Base-by-base conservation (phyloP, 2,797 vertebrate species). In the Gymnothorax reevesii region DNA sequence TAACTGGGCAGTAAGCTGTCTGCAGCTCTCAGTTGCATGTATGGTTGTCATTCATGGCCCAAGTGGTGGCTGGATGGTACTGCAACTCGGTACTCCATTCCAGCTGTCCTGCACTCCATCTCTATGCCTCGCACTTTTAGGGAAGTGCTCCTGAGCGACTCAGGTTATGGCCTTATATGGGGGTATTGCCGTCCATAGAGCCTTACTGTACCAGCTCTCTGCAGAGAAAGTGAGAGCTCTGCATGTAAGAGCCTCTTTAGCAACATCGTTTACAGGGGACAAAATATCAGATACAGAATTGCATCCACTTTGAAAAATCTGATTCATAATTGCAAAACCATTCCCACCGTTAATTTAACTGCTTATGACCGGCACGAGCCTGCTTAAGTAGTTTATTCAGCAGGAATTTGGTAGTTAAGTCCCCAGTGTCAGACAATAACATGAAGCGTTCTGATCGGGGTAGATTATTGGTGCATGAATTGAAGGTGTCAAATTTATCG, bases 91-190 rank as follows among this genome's bases (percentile, higher is more conserved):
- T 57, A 13, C 49, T 52, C 55, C 80, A 55, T 83, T 57, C 80
- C 54, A 57, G 54, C 15, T 15, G 22, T 52, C 10, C 62, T 49
- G 59, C 33, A 17, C 57, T 62, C 20, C 10, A 0, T 69, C 9
- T 54, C 62, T n/a, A 27, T 20, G 57, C 22, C 10, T 25, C 4
- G 17, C 77, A 42, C 52, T 9, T 83, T 86, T 49, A 49, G 22
- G 82, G 25, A 27, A 80, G 77, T 52, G 22, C 9, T 8, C 25
- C 52, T 55, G 8, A 71, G 33, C 33, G 52, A 57, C 25, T 22
- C 22, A 52, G 9, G n/a, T 49, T 27, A 20, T 69, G 79, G 8
- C 85, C 85, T 83, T 83, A 57, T 83, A 71, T 71, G 85, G 85
- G 20, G 7, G 69, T 22, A 49, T 22, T 17, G 49, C 27, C 20